A percentile compares a stretch with the other conserved stretches of the same genome.
phyloP scores from a whole-genome alignment of 2,888 invertebrate genomes.

The Uloborus plumipes region DNA sequence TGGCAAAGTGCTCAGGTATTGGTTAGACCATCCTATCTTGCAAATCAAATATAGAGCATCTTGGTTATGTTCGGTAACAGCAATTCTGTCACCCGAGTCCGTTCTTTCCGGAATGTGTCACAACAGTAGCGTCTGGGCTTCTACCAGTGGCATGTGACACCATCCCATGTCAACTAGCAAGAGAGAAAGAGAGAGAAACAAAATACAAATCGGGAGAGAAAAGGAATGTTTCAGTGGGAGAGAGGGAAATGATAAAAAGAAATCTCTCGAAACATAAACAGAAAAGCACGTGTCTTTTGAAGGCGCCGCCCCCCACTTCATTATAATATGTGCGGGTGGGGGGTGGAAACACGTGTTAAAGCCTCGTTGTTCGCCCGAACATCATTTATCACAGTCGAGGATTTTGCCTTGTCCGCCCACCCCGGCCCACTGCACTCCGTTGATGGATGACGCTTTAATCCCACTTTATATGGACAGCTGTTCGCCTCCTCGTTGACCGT shows the following conservation, averaged over 20 bases:
- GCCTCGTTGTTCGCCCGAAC: conserved; percentile 43
- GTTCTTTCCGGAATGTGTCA: too few species aligned
- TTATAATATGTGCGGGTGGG: conserved; percentile 42
- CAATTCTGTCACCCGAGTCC: too few species aligned
- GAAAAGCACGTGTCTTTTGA: conserved; percentile 40
- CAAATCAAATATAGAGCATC: too few species aligned
- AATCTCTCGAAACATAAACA: conserved; percentile 27
- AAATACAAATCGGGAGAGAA: background rate
- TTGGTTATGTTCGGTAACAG: too few species aligned
- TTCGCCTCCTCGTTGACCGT: conserved; percentile 38
- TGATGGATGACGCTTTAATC: conserved; percentile 66
- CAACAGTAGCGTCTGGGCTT: too few species aligned
- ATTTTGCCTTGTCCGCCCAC: conserved; percentile 42
- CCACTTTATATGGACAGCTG: conserved; percentile 65
- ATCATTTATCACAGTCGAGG: conserved; percentile 60
- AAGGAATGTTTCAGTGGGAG: conserved; percentile 2
- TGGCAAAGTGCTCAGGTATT: too few species aligned
- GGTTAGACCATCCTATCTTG: too few species aligned
- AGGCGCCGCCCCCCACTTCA: conserved; percentile 47
- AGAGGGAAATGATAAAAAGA: background rate
- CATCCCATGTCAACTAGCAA: background rate
- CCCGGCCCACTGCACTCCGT: conserved; percentile 23
- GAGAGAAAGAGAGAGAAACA: background rate
- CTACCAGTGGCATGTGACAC: too few species aligned
- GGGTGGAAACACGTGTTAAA: conserved; percentile 34